Evolutionary conservation across 2,888 invertebrate genomes (phyloP).

Genomic region (Thymelicus lineola): DNA sequence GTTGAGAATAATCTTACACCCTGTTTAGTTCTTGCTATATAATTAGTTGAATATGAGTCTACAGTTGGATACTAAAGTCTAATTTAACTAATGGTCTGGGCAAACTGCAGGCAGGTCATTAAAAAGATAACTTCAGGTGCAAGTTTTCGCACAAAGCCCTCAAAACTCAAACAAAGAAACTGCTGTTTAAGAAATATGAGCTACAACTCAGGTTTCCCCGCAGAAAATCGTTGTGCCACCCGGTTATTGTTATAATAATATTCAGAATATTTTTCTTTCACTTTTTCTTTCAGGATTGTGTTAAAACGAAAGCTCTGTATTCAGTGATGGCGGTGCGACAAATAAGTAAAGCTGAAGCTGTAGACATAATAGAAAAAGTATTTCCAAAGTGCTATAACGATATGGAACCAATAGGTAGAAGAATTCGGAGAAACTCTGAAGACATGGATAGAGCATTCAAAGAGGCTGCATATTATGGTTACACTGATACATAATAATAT

Average conservation of each 20-base stretch:
- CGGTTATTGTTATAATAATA: too few species aligned
- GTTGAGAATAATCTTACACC: background rate
- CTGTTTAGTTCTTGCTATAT: too few species aligned
- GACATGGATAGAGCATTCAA: conserved; percentile 91
- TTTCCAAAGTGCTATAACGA: conserved; percentile 96
- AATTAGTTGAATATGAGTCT: too few species aligned
- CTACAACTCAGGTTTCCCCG: too few species aligned
- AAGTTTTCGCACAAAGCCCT: too few species aligned
- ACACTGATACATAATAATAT: conserved; percentile 83
- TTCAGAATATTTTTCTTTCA: conserved; percentile 10
- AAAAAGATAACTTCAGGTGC: too few species aligned
- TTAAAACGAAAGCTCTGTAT: conserved; percentile 93
- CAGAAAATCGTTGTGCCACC: too few species aligned
- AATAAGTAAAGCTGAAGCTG: conserved; percentile 89
- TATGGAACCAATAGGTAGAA: conserved; percentile 95
- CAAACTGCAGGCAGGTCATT: too few species aligned
- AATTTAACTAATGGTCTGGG: background rate
- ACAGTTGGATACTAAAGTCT: too few species aligned
- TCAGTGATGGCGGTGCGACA: conserved; percentile 94
- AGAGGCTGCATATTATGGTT: conserved; percentile 92
- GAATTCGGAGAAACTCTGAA: conserved; percentile 89
- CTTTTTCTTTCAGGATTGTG: conserved; percentile 89
- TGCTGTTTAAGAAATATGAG: too few species aligned
- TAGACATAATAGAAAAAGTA: conserved; percentile 92
- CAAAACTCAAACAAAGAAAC: too few species aligned